phyloP scores from a whole-genome alignment of 2,113 vertebrate genomes.

The Petaurus breviceps region DNA sequence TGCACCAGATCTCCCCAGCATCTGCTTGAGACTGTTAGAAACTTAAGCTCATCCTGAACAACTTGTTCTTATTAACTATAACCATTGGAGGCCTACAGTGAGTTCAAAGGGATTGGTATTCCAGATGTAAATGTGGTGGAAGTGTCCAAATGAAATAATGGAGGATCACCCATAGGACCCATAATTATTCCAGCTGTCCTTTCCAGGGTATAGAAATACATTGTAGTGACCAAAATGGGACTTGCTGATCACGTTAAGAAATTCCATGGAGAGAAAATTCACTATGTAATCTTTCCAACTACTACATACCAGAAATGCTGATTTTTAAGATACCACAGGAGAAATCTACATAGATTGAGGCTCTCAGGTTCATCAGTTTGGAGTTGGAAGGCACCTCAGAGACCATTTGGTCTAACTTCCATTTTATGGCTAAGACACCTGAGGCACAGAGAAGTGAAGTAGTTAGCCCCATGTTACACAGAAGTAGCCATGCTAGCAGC shows the following conservation, averaged over 20 bases:
- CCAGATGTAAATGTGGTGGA: conserved; percentile 71
- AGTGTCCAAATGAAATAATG: conserved; percentile 58
- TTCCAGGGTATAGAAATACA: neutral
- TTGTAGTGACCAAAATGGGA: neutral
- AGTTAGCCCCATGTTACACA: neutral
- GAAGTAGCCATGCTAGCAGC: neutral
- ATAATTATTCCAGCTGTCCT: neutral
- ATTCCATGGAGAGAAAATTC: neutral
- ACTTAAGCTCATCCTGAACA: conserved; percentile 71
- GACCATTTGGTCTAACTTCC: neutral
- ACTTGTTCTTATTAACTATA: conserved; percentile 77
- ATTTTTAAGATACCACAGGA: neutral
- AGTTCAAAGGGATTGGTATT: conserved; percentile 73
- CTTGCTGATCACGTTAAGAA: neutral
- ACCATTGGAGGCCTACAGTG: conserved; percentile 64
- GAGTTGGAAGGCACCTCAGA: neutral
- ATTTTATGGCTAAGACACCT: neutral
- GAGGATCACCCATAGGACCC: accelerated
- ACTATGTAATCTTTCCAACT: neutral
- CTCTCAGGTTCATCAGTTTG: neutral
- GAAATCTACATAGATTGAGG: neutral
- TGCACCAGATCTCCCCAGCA: conserved; percentile 69
- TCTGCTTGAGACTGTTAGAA: conserved; percentile 72
- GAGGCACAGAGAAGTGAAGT: neutral
- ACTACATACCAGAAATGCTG: neutral